Evolutionary conservation across 2,888 invertebrate species (phyloP), one percentile per base, ranked within the genome.

Genomic region (Macrosoma leucophasiata): DNA sequence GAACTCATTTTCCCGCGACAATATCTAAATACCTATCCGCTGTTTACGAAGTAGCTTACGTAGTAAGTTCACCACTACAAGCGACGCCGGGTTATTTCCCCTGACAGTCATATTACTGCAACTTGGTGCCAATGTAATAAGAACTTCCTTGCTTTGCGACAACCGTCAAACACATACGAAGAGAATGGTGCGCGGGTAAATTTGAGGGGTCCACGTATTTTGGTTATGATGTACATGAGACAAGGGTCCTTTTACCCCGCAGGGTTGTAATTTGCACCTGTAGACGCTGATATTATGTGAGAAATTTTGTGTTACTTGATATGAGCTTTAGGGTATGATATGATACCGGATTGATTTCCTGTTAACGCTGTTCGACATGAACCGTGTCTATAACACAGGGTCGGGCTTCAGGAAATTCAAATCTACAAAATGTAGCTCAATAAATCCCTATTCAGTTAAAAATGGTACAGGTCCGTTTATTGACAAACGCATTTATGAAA

Each of bases 231-330:
- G 48, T 58, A 60, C 56, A 64, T 60, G 65, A 69, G 70, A 70
- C 62, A 62, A 66, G 66, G 68, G 69, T 62, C 64, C 61, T 61
- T 55, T 55, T 59, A 55, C 63, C 67, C 74, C 64, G 51, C 60
- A 63, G 65, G 65, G 64, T 58, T 58, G 70, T 77, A 76, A 76
- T 73, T 75, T 75, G 75, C 78, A 78, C 76, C 77, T 78, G 77
- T 74, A 75, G 59, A 65, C 70, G 48, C 61, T 53, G 66, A 69
- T 76, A 76, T 75, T 74, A 71, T 72, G 71, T 72, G 73, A 69
- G 68, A 74, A 71, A 71, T 71, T 76, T 67, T 61, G 63, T 64
- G 62, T 61, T 61, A 66, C 63, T 68, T 57, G 61, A 62, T 58
- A 59, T 17, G 9, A 22, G 31, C 30, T 25, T 30, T n/a, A 3